These are phyloP conservation scores for Neosilurus mollespiculum DNA, from an alignment of 2,797 vertebrate genomes.

Conservation along the genomic window DNA sequence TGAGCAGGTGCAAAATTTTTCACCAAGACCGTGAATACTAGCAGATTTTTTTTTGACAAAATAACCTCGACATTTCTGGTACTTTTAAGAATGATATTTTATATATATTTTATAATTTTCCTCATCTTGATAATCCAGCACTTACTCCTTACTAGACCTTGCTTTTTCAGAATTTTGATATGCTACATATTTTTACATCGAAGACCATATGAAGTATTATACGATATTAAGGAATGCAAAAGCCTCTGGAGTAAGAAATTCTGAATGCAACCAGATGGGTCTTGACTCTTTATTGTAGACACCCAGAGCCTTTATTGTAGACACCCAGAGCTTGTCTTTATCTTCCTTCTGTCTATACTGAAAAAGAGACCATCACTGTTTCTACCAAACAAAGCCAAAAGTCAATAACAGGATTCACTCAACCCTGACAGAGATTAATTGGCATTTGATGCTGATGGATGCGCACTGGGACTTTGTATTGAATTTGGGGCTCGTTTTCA, in stretches of 20 bases:
- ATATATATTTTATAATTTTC: background rate
- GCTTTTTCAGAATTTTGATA: background rate
- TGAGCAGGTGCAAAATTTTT: no score
- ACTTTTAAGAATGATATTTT: no score
- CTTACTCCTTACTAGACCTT: background rate
- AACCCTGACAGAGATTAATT: slow-evolving; percentile 38
- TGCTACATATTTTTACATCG: background rate
- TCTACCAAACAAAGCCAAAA: slow-evolving; percentile 15
- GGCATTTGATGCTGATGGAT: slow-evolving; percentile 29
- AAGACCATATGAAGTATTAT: no score
- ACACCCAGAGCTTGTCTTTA: slow-evolving; percentile 55
- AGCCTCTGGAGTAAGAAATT: slow-evolving; percentile 23
- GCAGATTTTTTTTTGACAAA: no score
- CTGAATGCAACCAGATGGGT: background rate
- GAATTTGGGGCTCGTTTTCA: slow-evolving; percentile 8
- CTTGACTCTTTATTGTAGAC: slow-evolving; percentile 60
- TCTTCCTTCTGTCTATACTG: slow-evolving; percentile 23
- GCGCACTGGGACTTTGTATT: background rate
- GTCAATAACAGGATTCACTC: background rate
- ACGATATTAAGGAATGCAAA: background rate
- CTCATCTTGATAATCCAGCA: background rate
- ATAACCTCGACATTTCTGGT: no score
- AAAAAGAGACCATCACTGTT: slow-evolving; percentile 16
- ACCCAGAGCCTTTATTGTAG: slow-evolving; percentile 58
- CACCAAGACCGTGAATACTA: no score